Evolutionary conservation across 2,888 invertebrate species (phyloP).

Genomic region (Platypus cylindrus): DNA sequence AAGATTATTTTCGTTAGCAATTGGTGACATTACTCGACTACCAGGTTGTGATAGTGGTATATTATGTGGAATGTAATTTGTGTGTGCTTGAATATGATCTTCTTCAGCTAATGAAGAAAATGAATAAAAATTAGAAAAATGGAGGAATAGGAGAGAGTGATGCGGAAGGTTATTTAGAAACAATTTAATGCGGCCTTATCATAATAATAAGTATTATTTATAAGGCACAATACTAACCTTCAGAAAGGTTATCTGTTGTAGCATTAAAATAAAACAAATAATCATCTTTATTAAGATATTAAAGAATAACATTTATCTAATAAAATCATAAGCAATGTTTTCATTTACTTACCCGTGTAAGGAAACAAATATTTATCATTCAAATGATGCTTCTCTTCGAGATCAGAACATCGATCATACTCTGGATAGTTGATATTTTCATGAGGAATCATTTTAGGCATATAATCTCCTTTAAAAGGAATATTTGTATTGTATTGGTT

Average conservation of each 20-base stretch:
- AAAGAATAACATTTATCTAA: no score
- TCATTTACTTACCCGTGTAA: constrained; percentile 52
- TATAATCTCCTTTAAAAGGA: constrained; percentile 29
- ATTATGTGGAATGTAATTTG: constrained; percentile 21
- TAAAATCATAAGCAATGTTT: no score
- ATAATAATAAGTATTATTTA: no score
- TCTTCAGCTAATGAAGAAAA: constrained; percentile 51
- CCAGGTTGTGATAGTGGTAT: constrained; percentile 22
- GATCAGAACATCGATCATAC: constrained; percentile 56
- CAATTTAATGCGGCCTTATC: no score
- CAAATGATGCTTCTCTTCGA: constrained; percentile 56
- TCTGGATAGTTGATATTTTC: constrained; percentile 38
- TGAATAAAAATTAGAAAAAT: no score
- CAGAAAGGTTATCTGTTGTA: constrained; percentile 15
- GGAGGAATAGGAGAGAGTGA: no score
- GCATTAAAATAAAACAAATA: constrained; percentile 11
- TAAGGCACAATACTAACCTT: constrained; percentile 12
- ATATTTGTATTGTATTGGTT: constrained; percentile 28
- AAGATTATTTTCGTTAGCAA: constrained; percentile 41
- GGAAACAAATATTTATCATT: constrained; percentile 75
- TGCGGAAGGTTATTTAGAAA: no score
- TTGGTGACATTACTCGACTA: constrained; percentile 32
- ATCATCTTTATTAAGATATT: constrained; percentile 2
- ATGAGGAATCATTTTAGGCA: constrained; percentile 29
- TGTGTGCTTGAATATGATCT: constrained; percentile 44